A percentile compares a stretch with the other conserved stretches of the same genome.
Evolutionary conservation across 2,888 invertebrate species (phyloP).

Genomic region (Heliconius aoede): DNA sequence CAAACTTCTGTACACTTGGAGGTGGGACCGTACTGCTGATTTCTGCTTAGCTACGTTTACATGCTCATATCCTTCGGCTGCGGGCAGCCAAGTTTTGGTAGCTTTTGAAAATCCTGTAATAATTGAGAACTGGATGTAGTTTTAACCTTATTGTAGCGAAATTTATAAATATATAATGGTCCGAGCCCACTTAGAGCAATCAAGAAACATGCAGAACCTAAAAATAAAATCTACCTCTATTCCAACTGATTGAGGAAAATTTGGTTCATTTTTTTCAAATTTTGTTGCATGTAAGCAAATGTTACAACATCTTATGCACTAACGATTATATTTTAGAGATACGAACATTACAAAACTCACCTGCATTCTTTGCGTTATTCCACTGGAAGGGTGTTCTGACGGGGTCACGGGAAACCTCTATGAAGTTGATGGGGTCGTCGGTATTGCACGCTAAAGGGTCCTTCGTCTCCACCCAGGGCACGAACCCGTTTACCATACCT

Average conservation of each 20-base stretch:
- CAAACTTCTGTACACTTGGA: constrained; percentile 80
- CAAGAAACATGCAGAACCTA: too few relatives aligned
- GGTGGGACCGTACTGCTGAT: constrained; percentile 78
- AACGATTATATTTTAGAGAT: too few relatives aligned
- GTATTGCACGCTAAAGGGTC: constrained; percentile 83
- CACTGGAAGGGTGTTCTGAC: constrained; percentile 93
- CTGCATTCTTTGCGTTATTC: constrained; percentile 84
- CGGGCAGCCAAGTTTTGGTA: constrained; percentile 86
- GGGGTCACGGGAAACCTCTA: constrained; percentile 86
- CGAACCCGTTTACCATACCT: constrained; percentile 85
- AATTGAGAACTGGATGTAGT: background rate
- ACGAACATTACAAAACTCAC: constrained; percentile 60
- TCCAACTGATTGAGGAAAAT: too few relatives aligned
- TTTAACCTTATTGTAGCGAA: background rate
- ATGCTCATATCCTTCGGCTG: constrained; percentile 83
- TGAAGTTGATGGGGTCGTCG: constrained; percentile 84
- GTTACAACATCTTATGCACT: too few relatives aligned
- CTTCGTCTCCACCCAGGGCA: constrained; percentile 82
- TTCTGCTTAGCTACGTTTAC: constrained; percentile 84
- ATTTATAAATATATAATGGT: too few relatives aligned
- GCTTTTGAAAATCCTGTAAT: constrained; percentile 83
- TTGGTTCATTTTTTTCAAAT: too few relatives aligned
- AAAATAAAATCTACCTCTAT: too few relatives aligned
- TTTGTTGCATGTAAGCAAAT: too few relatives aligned
- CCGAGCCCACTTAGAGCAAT: too few relatives aligned